Conservation (phyloP, 2,888 invertebrate genomes). For the Pammene aurita region DNA sequence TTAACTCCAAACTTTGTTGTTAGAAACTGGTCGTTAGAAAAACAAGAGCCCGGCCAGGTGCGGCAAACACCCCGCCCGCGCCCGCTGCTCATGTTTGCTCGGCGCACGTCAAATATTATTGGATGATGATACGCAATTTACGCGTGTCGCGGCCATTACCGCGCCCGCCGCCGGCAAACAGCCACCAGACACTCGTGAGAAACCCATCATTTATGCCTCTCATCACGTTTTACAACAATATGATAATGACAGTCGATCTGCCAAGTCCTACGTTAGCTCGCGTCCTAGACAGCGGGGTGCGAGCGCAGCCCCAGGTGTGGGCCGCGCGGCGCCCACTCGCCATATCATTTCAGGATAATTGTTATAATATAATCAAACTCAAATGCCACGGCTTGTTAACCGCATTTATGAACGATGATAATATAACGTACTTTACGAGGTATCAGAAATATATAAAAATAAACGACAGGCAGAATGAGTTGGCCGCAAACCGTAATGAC, state of each 20-base stretch:
- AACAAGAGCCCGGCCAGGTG: constrained; percentile 62
- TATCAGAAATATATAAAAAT: constrained; percentile 20
- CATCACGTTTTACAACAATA: constrained; percentile 17
- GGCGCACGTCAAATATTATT: constrained; percentile 65
- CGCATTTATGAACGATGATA: constrained; percentile 22
- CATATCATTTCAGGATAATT: constrained; percentile 11
- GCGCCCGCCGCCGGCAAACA: constrained; percentile 25
- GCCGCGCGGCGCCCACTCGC: constrained; percentile 17
- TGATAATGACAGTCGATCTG: constrained; percentile 8
- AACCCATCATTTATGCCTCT: constrained; percentile 22
- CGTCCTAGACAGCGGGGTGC: constrained; percentile 30
- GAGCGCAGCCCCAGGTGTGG: constrained; percentile 15
- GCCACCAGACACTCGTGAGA: constrained; percentile 37
- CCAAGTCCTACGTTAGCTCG: not conserved
- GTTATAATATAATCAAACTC: constrained; percentile 20
- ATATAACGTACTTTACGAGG: constrained; percentile 36
- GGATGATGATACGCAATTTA: constrained; percentile 71
- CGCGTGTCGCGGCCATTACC: constrained; percentile 51
- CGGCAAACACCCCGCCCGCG: constrained; percentile 39
- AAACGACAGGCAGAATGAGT: constrained; percentile 30
- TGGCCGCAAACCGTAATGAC: constrained; percentile 40
- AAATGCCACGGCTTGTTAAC: constrained; percentile 28
- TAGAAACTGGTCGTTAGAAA: constrained; percentile 63
- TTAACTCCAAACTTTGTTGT: constrained; percentile 65
- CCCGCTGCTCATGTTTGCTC: constrained; percentile 39